phyloP scores from a whole-genome alignment of 2,888 invertebrate genomes.

The Amiota mariae region DNA sequence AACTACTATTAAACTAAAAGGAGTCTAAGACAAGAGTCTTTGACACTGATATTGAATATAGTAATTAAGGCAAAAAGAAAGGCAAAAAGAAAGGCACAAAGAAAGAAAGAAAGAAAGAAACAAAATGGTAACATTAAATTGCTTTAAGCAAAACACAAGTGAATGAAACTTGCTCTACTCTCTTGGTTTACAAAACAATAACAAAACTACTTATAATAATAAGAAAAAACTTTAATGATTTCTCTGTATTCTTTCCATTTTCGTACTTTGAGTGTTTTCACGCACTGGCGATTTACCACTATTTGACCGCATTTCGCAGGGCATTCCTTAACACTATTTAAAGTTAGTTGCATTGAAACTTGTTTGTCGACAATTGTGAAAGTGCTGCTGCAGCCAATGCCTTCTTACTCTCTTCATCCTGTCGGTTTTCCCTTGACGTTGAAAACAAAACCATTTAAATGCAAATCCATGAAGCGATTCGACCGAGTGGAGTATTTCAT shows the following conservation, averaged over 20 bases:
- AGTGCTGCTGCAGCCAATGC: not conserved
- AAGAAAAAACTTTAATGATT: not conserved
- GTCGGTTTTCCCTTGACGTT: slow-evolving; percentile 30
- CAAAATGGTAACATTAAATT: no score
- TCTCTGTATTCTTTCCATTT: not conserved
- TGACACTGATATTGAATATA: slow-evolving; percentile 7
- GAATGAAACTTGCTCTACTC: no score
- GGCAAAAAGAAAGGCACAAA: no score
- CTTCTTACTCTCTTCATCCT: not conserved
- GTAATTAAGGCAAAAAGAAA: no score
- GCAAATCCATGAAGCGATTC: slow-evolving; percentile 28
- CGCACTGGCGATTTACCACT: slow-evolving; percentile 9
- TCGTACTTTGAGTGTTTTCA: not conserved
- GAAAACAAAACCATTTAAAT: slow-evolving; percentile 33
- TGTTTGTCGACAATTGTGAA: no score
- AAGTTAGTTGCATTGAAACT: not conserved
- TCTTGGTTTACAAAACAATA: no score
- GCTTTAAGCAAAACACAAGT: no score
- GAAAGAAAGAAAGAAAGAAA: no score
- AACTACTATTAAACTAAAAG: not conserved
- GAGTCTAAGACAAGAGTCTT: not conserved
- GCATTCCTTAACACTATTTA: slow-evolving; percentile 6
- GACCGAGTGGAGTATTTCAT: slow-evolving; percentile 18
- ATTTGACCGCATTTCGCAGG: not conserved
- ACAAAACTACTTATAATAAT: no score